Evolutionary conservation across 2,797 vertebrate genomes (phyloP).

Genomic region (Fistularia tabacaria): DNA sequence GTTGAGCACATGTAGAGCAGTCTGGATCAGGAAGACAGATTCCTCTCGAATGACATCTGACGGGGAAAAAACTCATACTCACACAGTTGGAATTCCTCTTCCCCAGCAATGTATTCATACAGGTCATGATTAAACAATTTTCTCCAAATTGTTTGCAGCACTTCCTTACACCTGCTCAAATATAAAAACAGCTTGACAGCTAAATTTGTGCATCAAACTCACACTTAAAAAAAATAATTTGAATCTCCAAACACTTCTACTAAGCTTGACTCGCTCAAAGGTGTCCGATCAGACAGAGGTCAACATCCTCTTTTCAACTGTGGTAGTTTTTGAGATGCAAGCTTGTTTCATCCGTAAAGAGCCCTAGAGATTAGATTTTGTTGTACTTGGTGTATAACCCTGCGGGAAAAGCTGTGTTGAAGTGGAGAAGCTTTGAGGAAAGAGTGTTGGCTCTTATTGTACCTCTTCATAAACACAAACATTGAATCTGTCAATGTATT

Average conservation of each 20-base stretch:
- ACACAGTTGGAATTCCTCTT: conserved; percentile 21
- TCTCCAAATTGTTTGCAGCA: conserved; percentile 6
- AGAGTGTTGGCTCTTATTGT: conserved; percentile 29
- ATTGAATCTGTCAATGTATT: too few relatives aligned
- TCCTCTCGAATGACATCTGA: conserved; percentile 18
- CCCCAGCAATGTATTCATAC: conserved; percentile 6
- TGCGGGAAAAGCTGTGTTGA: conserved; percentile 42
- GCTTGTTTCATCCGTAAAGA: conserved; percentile 37
- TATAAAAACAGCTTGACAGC: too few relatives aligned
- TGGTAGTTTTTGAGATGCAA: conserved; percentile 50
- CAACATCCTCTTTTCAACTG: conserved; percentile 43
- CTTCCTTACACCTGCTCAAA: too few relatives aligned
- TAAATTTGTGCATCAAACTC: conserved; percentile 5
- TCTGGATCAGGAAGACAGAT: background rate
- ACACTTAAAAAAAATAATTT: background rate
- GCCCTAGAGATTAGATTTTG: conserved; percentile 50
- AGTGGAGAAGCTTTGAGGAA: conserved; percentile 40
- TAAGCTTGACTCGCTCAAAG: conserved; percentile 31
- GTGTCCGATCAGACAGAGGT: conserved; percentile 27
- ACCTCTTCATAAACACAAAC: conserved; percentile 31
- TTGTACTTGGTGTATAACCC: conserved; percentile 44
- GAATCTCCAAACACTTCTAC: conserved; percentile 11
- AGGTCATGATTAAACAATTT: conserved; percentile 11
- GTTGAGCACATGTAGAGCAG: conserved; percentile 16
- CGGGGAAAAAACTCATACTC: conserved; percentile 3